phyloP scores from a whole-genome alignment of 2,797 vertebrate genomes.

The Acrossocheilus fasciatus region DNA sequence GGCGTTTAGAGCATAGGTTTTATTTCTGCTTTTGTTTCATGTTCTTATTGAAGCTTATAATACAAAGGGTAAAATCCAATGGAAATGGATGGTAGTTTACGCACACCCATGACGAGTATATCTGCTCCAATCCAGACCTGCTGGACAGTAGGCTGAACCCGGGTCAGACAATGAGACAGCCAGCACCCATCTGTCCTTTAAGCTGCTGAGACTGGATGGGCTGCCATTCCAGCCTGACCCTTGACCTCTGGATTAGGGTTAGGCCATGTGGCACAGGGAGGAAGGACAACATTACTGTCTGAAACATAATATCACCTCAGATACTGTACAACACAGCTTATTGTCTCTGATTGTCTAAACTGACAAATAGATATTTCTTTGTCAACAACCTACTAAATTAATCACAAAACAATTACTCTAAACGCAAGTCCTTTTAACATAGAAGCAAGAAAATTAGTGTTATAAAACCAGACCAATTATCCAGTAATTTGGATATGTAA shows the following conservation, averaged over 20 bases:
- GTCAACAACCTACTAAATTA: neutral
- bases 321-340: neutral
- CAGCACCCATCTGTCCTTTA: constrained; percentile 79
- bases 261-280: constrained; percentile 69
- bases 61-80: neutral
- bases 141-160: neutral
- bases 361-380: neutral
- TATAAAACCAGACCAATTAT: neutral
- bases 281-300: constrained; percentile 8
- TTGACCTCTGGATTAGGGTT: constrained; percentile 79
- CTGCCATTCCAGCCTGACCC: constrained; percentile 56
- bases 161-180: constrained; percentile 62
- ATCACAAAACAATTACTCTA: neutral
- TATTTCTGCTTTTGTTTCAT: neutral
- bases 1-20: neutral
- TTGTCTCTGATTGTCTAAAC: neutral
- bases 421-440: neutral
- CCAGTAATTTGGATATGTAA: neutral
- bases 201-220: constrained; percentile 64
- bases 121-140: neutral
- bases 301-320: neutral
- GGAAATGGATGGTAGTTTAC: neutral
- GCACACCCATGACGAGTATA: neutral
- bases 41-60: neutral
- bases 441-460: neutral